Evolutionary conservation across 2,888 invertebrate genomes (phyloP).

Genomic region (Hoplodrina blanda): DNA sequence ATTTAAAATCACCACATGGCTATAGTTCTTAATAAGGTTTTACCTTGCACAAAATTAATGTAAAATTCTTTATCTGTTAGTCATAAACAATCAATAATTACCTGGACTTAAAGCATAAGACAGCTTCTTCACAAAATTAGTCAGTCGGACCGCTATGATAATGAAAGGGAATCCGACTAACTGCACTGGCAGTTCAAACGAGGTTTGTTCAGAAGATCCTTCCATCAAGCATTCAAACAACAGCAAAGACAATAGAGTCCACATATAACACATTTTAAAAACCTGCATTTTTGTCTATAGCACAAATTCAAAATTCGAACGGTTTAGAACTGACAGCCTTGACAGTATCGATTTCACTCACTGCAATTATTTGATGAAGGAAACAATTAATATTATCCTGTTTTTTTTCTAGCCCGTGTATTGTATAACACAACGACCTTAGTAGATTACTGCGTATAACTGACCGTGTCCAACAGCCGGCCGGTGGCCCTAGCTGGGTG

Average conservation of each 20-base stretch:
- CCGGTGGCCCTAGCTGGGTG: slow-evolving; percentile 63
- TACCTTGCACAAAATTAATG: background rate
- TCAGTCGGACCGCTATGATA: slow-evolving; percentile 93
- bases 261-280: slow-evolving; percentile 79
- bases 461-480: slow-evolving; percentile 76
- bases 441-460: slow-evolving; percentile 79
- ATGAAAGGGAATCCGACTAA: slow-evolving; percentile 96
- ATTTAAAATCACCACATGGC: background rate
- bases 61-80: background rate
- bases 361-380: slow-evolving; percentile 30
- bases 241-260: slow-evolving; percentile 77
- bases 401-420: slow-evolving; percentile 51
- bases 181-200: slow-evolving; percentile 94
- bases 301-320: slow-evolving; percentile 32
- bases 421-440: slow-evolving; percentile 79
- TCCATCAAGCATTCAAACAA: slow-evolving; percentile 81
- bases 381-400: slow-evolving; percentile 46
- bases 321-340: slow-evolving; percentile 7
- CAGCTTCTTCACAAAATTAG: slow-evolving; percentile 96
- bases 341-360: slow-evolving; percentile 52
- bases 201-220: slow-evolving; percentile 75
- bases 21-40: background rate
- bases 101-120: slow-evolving; percentile 92
- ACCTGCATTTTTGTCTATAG: slow-evolving; percentile 77
- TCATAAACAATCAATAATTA: slow-evolving; percentile 69